Evolutionary conservation across 2,797 vertebrate species (phyloP).

Genomic region (Amblyraja radiata): DNA sequence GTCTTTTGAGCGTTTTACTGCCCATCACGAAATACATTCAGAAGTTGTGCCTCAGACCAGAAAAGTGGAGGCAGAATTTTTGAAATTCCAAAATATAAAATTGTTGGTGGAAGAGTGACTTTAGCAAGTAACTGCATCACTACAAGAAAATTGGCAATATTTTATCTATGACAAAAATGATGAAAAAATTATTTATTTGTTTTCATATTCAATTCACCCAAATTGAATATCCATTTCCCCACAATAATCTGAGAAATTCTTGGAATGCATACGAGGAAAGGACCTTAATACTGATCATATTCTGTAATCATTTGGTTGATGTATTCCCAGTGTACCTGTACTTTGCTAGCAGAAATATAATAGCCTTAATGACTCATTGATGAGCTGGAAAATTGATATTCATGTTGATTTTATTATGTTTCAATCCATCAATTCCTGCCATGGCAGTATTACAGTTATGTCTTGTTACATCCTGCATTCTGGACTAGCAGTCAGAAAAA

Average conservation of each 20-base stretch:
- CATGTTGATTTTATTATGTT: background rate
- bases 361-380: conserved; percentile 15
- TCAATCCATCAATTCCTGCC: background rate
- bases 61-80: background rate
- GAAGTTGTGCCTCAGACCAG: background rate
- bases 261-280: background rate
- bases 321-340: background rate
- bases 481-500: background rate
- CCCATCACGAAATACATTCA: background rate
- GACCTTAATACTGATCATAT: background rate
- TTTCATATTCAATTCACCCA: background rate
- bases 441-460: background rate
- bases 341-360: background rate
- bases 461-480: background rate
- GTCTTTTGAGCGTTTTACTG: background rate
- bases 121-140: background rate
- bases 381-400: conserved; percentile 22
- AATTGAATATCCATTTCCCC: background rate
- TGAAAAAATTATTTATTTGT: background rate
- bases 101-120: background rate
- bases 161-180: background rate
- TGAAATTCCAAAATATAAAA: background rate
- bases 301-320: background rate
- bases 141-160: background rate
- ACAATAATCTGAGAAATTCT: conserved; percentile 1